These are phyloP conservation scores for Molanna angustata DNA, from an alignment of 2,888 invertebrate genomes.

Conservation along the genomic window DNA sequence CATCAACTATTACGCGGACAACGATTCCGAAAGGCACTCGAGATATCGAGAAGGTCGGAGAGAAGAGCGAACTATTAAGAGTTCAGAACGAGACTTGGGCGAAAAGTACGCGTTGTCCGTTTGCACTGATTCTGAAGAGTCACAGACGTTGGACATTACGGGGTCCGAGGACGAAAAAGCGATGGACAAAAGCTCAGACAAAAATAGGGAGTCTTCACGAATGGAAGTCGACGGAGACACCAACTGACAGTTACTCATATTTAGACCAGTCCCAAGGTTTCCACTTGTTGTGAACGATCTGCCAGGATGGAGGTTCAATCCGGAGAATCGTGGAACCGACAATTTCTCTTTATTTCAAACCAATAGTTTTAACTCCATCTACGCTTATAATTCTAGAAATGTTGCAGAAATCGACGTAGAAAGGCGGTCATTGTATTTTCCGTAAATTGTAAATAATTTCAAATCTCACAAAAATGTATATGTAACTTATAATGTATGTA, in stretches of 20 bases:
- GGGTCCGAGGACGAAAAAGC: constrained; percentile 49
- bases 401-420: constrained; percentile 7
- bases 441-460: constrained; percentile 1
- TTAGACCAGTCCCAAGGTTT: constrained; percentile 56
- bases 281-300: constrained; percentile 35
- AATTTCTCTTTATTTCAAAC: constrained; percentile 15
- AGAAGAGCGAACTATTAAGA: neutral
- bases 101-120: constrained; percentile 41
- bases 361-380: constrained; percentile 22
- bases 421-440: constrained; percentile 22
- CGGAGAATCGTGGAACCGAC: neutral
- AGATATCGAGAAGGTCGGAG: neutral
- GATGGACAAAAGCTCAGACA: neutral
- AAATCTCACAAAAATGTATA: neutral
- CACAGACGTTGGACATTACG: constrained; percentile 52
- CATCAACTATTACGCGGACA: constrained; percentile 28
- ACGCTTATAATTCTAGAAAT: constrained; percentile 18
- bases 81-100: neutral
- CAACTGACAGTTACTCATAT: constrained; percentile 36
- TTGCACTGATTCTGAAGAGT: constrained; percentile 47
- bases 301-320: constrained; percentile 20
- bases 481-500: neutral
- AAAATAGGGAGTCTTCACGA: no score
- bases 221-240: constrained; percentile 40
- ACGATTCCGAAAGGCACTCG: constrained; percentile 14